Evolutionary conservation across 2,888 invertebrate species (phyloP), one percentile per base, ranked within the genome.

Genomic region (Luperina testacea): DNA sequence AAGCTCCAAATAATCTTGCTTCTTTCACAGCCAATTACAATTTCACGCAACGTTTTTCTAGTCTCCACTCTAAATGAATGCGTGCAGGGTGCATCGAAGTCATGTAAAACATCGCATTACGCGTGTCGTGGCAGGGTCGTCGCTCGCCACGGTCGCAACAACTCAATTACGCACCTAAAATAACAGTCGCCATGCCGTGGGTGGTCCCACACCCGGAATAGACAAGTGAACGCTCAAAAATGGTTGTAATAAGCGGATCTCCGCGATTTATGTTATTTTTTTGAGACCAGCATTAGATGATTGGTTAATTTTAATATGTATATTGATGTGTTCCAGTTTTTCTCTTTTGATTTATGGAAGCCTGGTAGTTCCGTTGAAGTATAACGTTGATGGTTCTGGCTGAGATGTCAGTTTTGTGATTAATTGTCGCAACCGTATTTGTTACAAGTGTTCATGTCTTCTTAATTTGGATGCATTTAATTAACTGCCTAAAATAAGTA

Each of bases 151-250:
- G 92, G 91, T 92, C 91, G 93, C 94, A 93, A 96, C 95, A 93
- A 93, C 96, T 96, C 96, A 96, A 96, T 96, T 96, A 96, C 94
- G 92, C 90, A 92, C 93, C 96, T 95, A 95, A 96, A 96, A 96
- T 96, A 96, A 95, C 96, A 94, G 90, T 88, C 87, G 77, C 85
- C 81, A 81, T 90, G 68, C 89, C 84, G 92, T 93, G 94, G 94
- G 94, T 94, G 94, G 94, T 94, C 96, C 89, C 53, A 81, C 91
- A 93, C 94, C 92, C 91, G 91, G 94, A 96, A 96, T 96, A 95
- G 95, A 93, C 91, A 90, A 92, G 89, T 83, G 89, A 91, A 88
- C 90, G 88, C 77, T 89, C 91, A 92, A 89, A 91, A 90, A 90
- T 88, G 87, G 90, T 86, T 80, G 79, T 92, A 93, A 94, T 93